Conservation (phyloP, 2,113 vertebrate species). For the Rhabdomys dilectus region DNA sequence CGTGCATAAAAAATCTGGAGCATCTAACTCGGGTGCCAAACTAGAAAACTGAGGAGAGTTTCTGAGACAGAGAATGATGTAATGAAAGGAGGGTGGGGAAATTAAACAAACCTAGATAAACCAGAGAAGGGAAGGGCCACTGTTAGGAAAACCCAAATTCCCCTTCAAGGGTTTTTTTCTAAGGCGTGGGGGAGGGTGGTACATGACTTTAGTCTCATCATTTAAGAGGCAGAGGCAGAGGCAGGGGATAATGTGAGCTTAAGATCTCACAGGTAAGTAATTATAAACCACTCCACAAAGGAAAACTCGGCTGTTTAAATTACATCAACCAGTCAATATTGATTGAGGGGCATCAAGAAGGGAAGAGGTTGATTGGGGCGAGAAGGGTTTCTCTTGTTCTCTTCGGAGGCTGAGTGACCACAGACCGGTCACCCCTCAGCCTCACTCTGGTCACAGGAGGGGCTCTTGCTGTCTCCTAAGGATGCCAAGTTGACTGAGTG, state of each 20-base stretch:
- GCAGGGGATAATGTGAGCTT: neutral
- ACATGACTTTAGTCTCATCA: neutral
- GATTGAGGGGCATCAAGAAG: too few relatives aligned
- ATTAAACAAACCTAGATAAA: neutral
- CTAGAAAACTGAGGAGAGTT: neutral
- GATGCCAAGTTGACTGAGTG: too few relatives aligned
- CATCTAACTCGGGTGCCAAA: neutral
- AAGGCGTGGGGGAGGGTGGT: neutral
- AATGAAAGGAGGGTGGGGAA: neutral
- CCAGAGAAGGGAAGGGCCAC: too few relatives aligned
- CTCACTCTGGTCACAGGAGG: neutral
- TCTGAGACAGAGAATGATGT: neutral
- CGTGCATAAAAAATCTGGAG: neutral
- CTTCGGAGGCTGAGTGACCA: neutral
- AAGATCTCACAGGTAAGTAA: neutral
- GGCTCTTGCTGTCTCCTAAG: too few relatives aligned
- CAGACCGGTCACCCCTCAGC: neutral
- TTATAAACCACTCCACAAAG: neutral
- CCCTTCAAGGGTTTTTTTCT: neutral
- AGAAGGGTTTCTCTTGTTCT: neutral
- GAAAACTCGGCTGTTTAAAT: neutral
- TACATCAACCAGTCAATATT: neutral
- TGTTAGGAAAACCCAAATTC: neutral
- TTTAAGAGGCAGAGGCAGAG: neutral
- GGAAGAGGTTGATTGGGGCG: fast-evolving